Evolutionary conservation across 1,140 invertebrate species (phyloP).

Genomic region (Dreissena polymorpha): DNA sequence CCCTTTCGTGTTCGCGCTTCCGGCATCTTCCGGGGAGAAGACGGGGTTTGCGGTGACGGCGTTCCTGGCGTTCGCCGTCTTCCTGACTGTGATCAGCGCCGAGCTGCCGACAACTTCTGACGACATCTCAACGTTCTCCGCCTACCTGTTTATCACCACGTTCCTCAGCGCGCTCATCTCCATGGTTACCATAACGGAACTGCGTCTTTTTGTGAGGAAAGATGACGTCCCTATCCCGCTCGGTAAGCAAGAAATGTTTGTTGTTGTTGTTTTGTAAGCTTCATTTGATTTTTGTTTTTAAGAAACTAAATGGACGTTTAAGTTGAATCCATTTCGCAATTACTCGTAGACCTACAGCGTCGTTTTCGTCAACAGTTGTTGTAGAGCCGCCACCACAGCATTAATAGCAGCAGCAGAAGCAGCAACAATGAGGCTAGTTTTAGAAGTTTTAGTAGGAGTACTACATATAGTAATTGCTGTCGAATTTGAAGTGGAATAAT

Average conservation of each 20-base stretch:
- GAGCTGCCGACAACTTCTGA: conserved; percentile 41
- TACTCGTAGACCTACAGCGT: too few species aligned
- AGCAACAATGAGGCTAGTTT: too few species aligned
- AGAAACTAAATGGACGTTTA: not conserved
- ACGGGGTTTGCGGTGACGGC: conserved; percentile 42
- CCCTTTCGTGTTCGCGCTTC: conserved; percentile 45
- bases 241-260: too few species aligned
- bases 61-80: conserved; percentile 47
- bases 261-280: too few species aligned
- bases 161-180: conserved; percentile 40
- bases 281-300: not conserved
- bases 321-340: not conserved
- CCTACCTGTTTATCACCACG: conserved; percentile 38
- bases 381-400: too few species aligned
- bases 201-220: conserved; percentile 23
- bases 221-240: conserved; percentile 11
- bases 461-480: too few species aligned
- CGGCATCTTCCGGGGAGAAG: conserved; percentile 32
- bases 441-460: too few species aligned
- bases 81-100: conserved; percentile 48
- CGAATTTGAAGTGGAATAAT: too few species aligned
- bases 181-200: conserved; percentile 38
- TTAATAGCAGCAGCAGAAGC: too few species aligned
- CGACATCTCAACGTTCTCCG: conserved; percentile 34
- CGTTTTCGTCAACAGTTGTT: too few species aligned